Evolutionary conservation across 2,113 vertebrate species (phyloP).

Genomic region (Hippocampus abdominalis): DNA sequence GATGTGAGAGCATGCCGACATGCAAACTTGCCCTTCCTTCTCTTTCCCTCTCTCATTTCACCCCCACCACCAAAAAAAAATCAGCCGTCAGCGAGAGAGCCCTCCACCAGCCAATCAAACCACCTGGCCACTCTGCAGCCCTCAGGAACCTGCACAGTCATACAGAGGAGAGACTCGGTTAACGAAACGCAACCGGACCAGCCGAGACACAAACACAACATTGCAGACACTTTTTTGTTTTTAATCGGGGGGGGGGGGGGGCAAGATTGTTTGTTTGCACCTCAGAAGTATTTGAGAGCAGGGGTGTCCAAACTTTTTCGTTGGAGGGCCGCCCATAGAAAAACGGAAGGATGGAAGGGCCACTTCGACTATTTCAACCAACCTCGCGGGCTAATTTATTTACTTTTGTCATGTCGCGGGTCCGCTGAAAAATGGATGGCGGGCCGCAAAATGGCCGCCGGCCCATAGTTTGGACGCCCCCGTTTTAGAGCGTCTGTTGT

Average conservation of each 20-base stretch:
- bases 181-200: slow-evolving; percentile 50
- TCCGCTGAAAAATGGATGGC: too few relatives aligned
- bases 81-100: slow-evolving; percentile 86
- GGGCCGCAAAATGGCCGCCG: too few relatives aligned
- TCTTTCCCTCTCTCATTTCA: slow-evolving; percentile 61
- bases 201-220: slow-evolving; percentile 8
- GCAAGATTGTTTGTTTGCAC: neutral
- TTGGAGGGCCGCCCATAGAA: too few relatives aligned
- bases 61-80: slow-evolving; percentile 60
- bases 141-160: slow-evolving; percentile 99
- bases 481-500: neutral
- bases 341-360: too few relatives aligned
- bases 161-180: slow-evolving; percentile 88
- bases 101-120: slow-evolving; percentile 97
- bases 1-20: slow-evolving; percentile 86
- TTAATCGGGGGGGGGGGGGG: too few relatives aligned
- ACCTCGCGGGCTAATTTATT: too few relatives aligned
- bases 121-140: slow-evolving; percentile 87
- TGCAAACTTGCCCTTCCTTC: slow-evolving; percentile 78
- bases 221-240: neutral
- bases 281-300: neutral
- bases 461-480: too few relatives aligned
- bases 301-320: too few relatives aligned
- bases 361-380: too few relatives aligned
- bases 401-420: too few relatives aligned